Evolutionary conservation across 37 sponge, comb jelly and placozoan genomes (phyloP).

Genomic region (Crambe crambe): DNA sequence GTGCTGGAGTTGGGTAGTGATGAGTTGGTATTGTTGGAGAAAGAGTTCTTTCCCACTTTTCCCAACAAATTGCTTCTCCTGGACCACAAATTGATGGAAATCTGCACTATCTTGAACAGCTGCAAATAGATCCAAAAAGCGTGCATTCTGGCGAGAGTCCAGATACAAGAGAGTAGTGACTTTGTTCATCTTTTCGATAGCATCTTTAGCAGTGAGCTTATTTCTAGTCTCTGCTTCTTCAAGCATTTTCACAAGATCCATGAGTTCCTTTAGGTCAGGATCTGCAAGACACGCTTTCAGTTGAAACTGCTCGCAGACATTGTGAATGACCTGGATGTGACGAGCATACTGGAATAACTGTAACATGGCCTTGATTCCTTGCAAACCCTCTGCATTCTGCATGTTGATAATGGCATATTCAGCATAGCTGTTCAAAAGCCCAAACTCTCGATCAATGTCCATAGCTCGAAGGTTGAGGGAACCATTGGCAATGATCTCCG

Average conservation of each 20-base stretch:
- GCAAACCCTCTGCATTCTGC: slow-evolving; percentile 32
- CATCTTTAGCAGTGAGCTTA: slow-evolving; percentile 56
- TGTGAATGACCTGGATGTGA: slow-evolving; percentile 43
- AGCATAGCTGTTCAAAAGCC: slow-evolving; percentile 26
- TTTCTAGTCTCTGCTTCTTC: slow-evolving; percentile 13
- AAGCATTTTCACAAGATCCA: slow-evolving; percentile 36
- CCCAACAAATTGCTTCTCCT: slow-evolving; percentile 69
- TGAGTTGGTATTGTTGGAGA: slow-evolving; percentile 66
- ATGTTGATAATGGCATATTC: slow-evolving; percentile 1
- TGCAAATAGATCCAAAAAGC: slow-evolving; percentile 49
- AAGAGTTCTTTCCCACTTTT: slow-evolving; percentile 47
- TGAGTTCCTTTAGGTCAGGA: slow-evolving; percentile 32
- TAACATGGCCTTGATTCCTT: slow-evolving; percentile 54
- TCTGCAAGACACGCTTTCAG: slow-evolving; percentile 62
- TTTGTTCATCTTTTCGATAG: slow-evolving; percentile 37
- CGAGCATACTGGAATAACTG: slow-evolving; percentile 66
- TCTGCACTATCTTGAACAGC: slow-evolving; percentile 58
- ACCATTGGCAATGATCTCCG: slow-evolving; percentile 44
- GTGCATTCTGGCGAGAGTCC: background rate
- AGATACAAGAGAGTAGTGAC: slow-evolving; percentile 37
- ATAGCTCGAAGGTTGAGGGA: slow-evolving; percentile 21
- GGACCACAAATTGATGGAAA: slow-evolving; percentile 61
- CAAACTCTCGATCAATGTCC: slow-evolving; percentile 59
- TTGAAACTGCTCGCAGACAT: slow-evolving; percentile 71
- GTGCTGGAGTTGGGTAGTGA: slow-evolving; percentile 83